Conservation (phyloP, 2,797 vertebrate genomes). For the Chiloscyllium punctatum region DNA sequence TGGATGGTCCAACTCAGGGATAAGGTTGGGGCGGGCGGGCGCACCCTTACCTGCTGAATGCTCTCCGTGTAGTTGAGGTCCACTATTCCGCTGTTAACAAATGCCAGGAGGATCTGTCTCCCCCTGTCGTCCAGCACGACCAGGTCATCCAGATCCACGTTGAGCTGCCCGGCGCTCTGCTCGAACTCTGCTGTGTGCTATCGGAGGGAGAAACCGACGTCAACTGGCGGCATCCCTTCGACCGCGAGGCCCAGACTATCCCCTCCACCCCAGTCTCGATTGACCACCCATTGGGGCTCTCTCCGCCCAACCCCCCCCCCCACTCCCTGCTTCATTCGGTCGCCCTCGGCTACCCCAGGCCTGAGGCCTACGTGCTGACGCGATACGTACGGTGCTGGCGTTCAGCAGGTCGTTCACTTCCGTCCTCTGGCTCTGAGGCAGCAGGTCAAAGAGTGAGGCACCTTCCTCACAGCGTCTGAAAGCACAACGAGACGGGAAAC, state of each 20-base stretch:
- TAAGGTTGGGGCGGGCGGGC: too few species aligned
- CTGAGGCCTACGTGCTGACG: too few species aligned
- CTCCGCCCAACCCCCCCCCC: constrained; percentile 35
- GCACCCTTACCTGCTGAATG: neutral
- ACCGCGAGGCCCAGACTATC: constrained; percentile 50
- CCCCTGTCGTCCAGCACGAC: neutral
- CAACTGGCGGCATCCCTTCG: too few species aligned
- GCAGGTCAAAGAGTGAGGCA: constrained; percentile 54
- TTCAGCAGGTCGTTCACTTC: constrained; percentile 54
- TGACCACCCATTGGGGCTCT: too few species aligned
- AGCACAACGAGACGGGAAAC: neutral
- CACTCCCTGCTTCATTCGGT: too few species aligned
- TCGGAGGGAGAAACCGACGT: neutral
- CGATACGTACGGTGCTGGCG: constrained; percentile 50
- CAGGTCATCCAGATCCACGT: neutral
- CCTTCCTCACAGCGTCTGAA: constrained; percentile 58
- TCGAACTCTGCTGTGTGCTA: neutral
- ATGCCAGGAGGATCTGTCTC: accelerated
- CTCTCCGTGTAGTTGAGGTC: neutral
- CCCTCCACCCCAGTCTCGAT: constrained; percentile 39
- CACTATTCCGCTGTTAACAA: neutral
- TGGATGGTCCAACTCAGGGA: too few species aligned
- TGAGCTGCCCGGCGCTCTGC: neutral
- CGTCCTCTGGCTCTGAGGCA: constrained; percentile 51
- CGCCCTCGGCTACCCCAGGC: too few species aligned